Evolutionary conservation across 1,140 invertebrate genomes (phyloP).

Genomic region (Polyergus mexicanus): DNA sequence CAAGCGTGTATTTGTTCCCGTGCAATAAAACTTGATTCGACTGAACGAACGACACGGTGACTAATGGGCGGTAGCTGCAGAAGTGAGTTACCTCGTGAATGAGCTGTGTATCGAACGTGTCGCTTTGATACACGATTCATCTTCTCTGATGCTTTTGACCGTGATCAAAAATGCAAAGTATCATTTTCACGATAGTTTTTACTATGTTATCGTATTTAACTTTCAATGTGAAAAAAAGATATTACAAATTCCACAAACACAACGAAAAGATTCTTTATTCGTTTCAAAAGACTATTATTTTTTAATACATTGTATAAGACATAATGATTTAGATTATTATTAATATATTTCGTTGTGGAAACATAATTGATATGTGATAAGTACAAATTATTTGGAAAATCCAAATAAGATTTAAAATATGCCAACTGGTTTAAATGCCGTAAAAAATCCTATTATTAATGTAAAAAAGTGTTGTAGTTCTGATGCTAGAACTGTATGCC

Average conservation of each 20-base stretch:
- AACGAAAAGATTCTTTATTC: neutral
- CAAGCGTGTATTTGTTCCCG: constrained; percentile 43
- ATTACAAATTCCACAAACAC: neutral
- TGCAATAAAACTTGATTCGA: constrained; percentile 59
- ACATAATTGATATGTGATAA: neutral
- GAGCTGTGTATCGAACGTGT: constrained; percentile 50
- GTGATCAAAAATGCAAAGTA: constrained; percentile 24
- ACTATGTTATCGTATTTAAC: neutral
- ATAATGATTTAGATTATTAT: neutral
- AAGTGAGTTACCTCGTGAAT: constrained; percentile 58
- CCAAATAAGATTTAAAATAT: neutral
- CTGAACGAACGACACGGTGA: constrained; percentile 61
- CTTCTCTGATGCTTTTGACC: constrained; percentile 17
- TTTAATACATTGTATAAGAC: neutral
- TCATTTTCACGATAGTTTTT: neutral
- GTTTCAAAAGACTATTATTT: neutral
- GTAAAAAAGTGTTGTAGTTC: constrained; percentile 48
- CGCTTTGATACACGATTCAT: constrained; percentile 43
- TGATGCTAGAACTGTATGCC: constrained; percentile 48
- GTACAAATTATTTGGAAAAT: neutral
- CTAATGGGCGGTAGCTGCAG: constrained; percentile 53
- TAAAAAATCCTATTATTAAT: constrained; percentile 44
- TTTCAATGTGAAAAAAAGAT: neutral
- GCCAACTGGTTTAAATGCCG: neutral
- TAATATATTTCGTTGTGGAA: neutral